Conservation (phyloP, 2,888 invertebrate species). For the Athalia rosae region DNA sequence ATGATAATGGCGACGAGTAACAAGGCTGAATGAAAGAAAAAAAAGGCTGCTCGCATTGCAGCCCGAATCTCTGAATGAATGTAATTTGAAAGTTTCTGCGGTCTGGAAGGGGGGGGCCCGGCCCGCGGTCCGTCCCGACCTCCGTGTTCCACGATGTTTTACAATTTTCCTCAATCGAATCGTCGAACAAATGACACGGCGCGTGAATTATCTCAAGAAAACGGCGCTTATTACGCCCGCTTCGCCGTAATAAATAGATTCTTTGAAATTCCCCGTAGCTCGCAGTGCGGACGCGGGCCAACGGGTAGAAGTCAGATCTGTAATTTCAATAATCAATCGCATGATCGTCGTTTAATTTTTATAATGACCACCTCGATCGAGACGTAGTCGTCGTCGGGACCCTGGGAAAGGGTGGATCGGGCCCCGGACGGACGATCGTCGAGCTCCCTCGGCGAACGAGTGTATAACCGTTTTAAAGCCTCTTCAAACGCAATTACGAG, state of each 20-base stretch:
- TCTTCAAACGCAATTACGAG: not conserved
- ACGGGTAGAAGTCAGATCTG: constrained; percentile 52
- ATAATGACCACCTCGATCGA: constrained; percentile 62
- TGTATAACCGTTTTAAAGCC: constrained; percentile 19
- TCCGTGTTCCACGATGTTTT: constrained; percentile 20
- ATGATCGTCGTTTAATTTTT: constrained; percentile 74
- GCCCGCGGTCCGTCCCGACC: constrained; percentile 19
- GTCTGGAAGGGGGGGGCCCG: constrained; percentile 37
- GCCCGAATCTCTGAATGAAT: constrained; percentile 68
- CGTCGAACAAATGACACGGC: constrained; percentile 70
- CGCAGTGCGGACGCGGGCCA: constrained; percentile 51
- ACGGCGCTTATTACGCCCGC: constrained; percentile 68
- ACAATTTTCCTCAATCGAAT: not conserved
- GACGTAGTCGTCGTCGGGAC: constrained; percentile 2
- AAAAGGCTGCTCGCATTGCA: constrained; percentile 29
- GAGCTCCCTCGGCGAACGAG: constrained; percentile 17
- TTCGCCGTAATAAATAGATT: constrained; percentile 33
- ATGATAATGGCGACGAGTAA: constrained; percentile 41
- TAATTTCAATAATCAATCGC: constrained; percentile 73
- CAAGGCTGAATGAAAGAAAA: constrained; percentile 26
- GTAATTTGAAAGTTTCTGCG: constrained; percentile 60
- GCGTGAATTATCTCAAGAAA: constrained; percentile 69
- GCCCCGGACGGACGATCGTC: constrained; percentile 24
- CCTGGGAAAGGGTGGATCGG: constrained; percentile 40
- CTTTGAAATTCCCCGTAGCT: constrained; percentile 26